phyloP scores from a whole-genome alignment of 2,113 vertebrate species.

The Silurus meridionalis region DNA sequence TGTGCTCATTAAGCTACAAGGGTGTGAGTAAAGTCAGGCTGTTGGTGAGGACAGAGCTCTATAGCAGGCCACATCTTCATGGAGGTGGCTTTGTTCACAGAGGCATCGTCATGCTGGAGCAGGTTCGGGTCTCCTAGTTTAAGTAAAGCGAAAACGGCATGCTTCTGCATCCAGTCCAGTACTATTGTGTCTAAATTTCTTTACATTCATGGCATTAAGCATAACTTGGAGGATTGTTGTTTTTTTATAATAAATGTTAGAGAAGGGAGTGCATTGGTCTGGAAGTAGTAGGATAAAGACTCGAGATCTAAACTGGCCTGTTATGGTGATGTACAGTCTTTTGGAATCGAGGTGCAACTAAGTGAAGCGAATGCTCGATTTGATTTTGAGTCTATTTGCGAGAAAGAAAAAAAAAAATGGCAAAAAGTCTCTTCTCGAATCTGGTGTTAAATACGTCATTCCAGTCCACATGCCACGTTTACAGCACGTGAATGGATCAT shows the following conservation, averaged over 20 bases:
- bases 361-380: not conserved
- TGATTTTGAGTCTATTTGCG: not conserved
- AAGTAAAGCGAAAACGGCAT: too few species aligned
- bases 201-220: too few species aligned
- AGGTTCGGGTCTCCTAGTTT: too few species aligned
- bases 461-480: not conserved
- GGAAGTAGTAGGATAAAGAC: slow-evolving; percentile 27
- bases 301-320: not conserved
- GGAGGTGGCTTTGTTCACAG: too few species aligned
- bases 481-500: slow-evolving; percentile 45
- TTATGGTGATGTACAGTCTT: not conserved
- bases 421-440: not conserved
- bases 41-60: too few species aligned
- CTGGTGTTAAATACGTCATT: not conserved
- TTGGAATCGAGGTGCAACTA: not conserved
- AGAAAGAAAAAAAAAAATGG: not conserved
- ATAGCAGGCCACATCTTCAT: too few species aligned
- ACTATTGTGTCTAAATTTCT: too few species aligned
- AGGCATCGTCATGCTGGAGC: too few species aligned
- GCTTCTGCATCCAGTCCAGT: too few species aligned
- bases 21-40: too few species aligned
- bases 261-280: slow-evolving; percentile 20
- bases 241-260: not conserved
- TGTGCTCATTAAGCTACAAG: too few species aligned
- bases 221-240: too few species aligned